Evolutionary conservation across 30 jellyfish, hydroid and myxozoan genomes (phyloP).

Genomic region (Rhopilema esculentum): DNA sequence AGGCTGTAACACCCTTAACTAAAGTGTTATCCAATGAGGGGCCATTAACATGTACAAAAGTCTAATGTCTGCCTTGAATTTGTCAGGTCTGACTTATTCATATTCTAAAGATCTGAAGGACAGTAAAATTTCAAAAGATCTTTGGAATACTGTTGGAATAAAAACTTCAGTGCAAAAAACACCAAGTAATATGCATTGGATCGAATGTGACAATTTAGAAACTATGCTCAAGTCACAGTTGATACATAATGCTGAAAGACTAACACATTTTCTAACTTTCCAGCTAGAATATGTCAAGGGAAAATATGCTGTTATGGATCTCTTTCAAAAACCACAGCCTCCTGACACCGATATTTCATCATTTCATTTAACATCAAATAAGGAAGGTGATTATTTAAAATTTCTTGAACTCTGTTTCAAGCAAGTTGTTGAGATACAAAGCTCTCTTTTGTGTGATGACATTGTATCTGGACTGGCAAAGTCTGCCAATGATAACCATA

Average conservation of each 20-base stretch:
- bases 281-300: constrained; percentile 9
- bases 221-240: constrained; percentile 13
- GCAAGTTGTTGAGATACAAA: constrained; percentile 23
- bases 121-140: constrained; percentile 13
- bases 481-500: neutral
- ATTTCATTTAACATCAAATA: constrained; percentile 1
- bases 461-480: constrained; percentile 39
- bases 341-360: constrained; percentile 2
- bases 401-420: constrained; percentile 1
- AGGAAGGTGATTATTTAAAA: constrained; percentile 1
- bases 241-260: constrained; percentile 29
- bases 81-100: constrained; percentile 35
- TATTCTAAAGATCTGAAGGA: constrained; percentile 40
- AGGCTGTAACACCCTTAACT: constrained; percentile 15
- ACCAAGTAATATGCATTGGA: constrained; percentile 28
- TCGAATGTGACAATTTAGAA: constrained; percentile 32
- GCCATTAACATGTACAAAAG: constrained; percentile 17
- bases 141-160: constrained; percentile 35
- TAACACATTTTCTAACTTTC: constrained; percentile 24
- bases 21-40: constrained; percentile 45
- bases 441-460: constrained; percentile 26
- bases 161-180: constrained; percentile 5
- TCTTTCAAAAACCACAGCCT: constrained; percentile 5
- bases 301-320: neutral
- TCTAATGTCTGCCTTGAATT: constrained; percentile 14